Evolutionary conservation across 2,113 vertebrate species (phyloP), one percentile per base, ranked within the genome.

Genomic region (Tragulus kanchil): DNA sequence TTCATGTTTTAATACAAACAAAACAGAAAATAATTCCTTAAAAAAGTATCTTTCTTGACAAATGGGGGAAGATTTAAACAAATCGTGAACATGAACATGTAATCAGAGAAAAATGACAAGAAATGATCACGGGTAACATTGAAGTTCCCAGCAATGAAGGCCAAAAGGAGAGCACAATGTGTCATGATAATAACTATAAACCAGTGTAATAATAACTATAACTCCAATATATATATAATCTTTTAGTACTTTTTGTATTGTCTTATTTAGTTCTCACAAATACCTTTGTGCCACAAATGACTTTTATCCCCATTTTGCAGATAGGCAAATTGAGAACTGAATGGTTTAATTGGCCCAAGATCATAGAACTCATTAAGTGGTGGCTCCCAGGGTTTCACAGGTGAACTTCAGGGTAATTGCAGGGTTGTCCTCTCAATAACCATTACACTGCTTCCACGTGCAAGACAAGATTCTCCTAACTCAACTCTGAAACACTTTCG

Each of bases 11-110:
- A 89, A 78, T 28, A 83, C 23, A 85, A 69, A 61, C 61, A 82
- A 85, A 85, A 61, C 56, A 50, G 26, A 73, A 62, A 79, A n/a
- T 85, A 50, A 91, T 67, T 92, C 25, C 61, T 92, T 42, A 85
- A 85, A 25, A 42, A 45, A 82, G 85, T 5, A 6, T 23, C n/a
- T 89, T 65, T 42, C 8, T 15, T 83, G 14, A 84, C 45, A 13
- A 79, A 64, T 52, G 16, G 26, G 12, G 21, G 9, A 56, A 3
- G 14, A 26, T 64, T 83, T 83, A 83, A 75, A 16, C 5, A 59
- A 79, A 90, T 78, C 16, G 1, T 4, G 5, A 86, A 59, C 36
- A 78, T 3, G 75, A 26, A n/a, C 25, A 13, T 4, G 31, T 7
- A 65, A 13, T 48, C 13, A 50, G n/a, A 54, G 69, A 62, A 97